A percentile compares a stretch with the other conserved stretches of the same genome.
Evolutionary conservation across 2,888 invertebrate species (phyloP).

Genomic region (Muscina levida): DNA sequence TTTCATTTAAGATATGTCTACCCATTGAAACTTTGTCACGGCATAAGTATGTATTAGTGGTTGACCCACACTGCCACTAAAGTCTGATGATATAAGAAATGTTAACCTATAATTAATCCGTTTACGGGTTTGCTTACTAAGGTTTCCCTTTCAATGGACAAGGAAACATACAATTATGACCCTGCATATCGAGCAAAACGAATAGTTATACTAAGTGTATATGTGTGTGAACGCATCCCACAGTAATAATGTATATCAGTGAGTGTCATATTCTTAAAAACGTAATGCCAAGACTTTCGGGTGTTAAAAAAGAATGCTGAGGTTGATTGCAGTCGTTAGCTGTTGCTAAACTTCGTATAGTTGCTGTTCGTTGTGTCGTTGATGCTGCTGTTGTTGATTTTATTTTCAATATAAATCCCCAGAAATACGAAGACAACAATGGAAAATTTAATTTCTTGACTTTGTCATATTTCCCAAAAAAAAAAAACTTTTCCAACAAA

Average conservation of each 20-base stretch:
- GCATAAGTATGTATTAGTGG: too few relatives aligned
- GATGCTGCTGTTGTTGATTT: slow-evolving; percentile 9
- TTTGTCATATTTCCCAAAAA: slow-evolving; percentile 43
- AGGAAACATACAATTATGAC: slow-evolving; percentile 25
- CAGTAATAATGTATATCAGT: neutral
- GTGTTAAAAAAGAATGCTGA: slow-evolving; percentile 41
- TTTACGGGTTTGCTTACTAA: neutral
- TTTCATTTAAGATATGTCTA: too few relatives aligned
- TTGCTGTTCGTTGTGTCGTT: slow-evolving; percentile 6
- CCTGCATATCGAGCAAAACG: slow-evolving; percentile 11
- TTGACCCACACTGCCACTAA: too few relatives aligned
- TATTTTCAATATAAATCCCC: neutral
- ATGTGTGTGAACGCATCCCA: slow-evolving; percentile 8
- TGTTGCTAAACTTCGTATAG: slow-evolving; percentile 23
- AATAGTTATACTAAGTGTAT: neutral
- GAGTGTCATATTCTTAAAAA: slow-evolving; percentile 50
- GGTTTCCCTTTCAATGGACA: neutral
- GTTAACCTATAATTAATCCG: too few relatives aligned
- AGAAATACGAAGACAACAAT: slow-evolving; percentile 24
- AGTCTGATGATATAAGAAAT: too few relatives aligned
- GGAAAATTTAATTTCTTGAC: slow-evolving; percentile 54
- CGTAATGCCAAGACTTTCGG: slow-evolving; percentile 41
- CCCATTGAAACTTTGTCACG: too few relatives aligned
- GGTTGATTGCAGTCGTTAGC: slow-evolving; percentile 38
- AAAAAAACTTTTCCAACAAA: slow-evolving; percentile 32